Base-by-base conservation (phyloP, 2,888 invertebrate species). In the Drosophila hamatofila region DNA sequence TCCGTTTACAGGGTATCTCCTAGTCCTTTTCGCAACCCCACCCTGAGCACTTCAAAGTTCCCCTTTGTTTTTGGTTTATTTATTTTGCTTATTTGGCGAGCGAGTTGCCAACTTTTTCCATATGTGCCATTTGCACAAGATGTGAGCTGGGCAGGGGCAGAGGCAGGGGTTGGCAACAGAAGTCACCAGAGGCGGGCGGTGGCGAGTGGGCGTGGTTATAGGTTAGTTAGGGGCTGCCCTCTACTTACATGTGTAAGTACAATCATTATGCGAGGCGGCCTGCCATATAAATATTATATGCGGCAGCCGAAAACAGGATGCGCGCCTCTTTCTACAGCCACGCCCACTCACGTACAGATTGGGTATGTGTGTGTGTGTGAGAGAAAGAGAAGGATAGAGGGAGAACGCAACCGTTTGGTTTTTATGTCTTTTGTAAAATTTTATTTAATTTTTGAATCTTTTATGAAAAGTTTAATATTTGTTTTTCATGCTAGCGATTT, bases 361-460 rank as follows among this genome's bases (percentile, higher is more conserved):
- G 33, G 33, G n/a, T n/a, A n/a, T n/a, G n/a, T n/a, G n/a, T n/a
- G n/a, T 2, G 46, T 1, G 23, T 9, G n/a, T 11, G 16, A 23
- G 23, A 5, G 33, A 8, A 8, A 2, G 33, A 7, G 8, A 33
- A 14, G 14, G 14, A 33, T 21, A 7, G 6, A 23, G 35, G 11
- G 51, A 51, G 57, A 25, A 60, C 68, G 70, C 54, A 80, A 84
- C 80, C 88, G 89, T 82, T 86, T 89, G 86, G 80, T 85, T 86
- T 86, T 86, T 86, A 87, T 87, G 90, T 86, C 88, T 90, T 87
- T 87, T 85, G 89, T 88, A 49, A 72, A 88, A 85, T 89, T 89
- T 87, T 90, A 87, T 87, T 87, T 90, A 87, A 87, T 87, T 87
- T 88, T 88, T 90, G 81, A 88, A 86, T 90, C 83, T 90, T 90